phyloP scores from a whole-genome alignment of 2,888 invertebrate genomes.

The Caenorhabditis angaria region DNA sequence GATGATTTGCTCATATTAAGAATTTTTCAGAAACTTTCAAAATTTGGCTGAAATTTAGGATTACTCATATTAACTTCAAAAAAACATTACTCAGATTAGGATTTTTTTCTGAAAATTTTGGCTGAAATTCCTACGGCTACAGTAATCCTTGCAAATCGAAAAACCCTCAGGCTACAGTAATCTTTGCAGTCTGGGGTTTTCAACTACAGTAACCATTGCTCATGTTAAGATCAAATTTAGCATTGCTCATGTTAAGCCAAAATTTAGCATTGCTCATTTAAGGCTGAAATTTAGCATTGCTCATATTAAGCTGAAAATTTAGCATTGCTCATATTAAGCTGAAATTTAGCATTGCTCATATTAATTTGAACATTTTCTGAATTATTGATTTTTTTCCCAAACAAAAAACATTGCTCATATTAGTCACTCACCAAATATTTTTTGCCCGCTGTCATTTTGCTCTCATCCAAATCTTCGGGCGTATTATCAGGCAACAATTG shows the following conservation, averaged over 20 bases:
- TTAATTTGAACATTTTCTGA: too few species aligned
- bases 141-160: too few species aligned
- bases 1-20: neutral
- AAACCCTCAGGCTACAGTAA: too few species aligned
- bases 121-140: too few species aligned
- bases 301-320: neutral
- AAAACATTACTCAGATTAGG: too few species aligned
- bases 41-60: neutral
- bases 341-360: too few species aligned
- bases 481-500: conserved; percentile 84
- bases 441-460: conserved; percentile 31
- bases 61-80: neutral
- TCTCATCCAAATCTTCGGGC: conserved; percentile 37
- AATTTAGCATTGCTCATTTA: neutral
- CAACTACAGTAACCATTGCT: too few species aligned
- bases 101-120: too few species aligned
- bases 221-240: too few species aligned
- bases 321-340: neutral
- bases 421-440: conserved; percentile 56
- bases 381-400: too few species aligned
- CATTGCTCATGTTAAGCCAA: neutral
- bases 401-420: conserved; percentile 9
- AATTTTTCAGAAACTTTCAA: neutral
- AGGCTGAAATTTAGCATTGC: neutral
- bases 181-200: too few species aligned